phyloP scores from a whole-genome alignment of 2,113 vertebrate genomes.

The Vanacampus margaritifer region DNA sequence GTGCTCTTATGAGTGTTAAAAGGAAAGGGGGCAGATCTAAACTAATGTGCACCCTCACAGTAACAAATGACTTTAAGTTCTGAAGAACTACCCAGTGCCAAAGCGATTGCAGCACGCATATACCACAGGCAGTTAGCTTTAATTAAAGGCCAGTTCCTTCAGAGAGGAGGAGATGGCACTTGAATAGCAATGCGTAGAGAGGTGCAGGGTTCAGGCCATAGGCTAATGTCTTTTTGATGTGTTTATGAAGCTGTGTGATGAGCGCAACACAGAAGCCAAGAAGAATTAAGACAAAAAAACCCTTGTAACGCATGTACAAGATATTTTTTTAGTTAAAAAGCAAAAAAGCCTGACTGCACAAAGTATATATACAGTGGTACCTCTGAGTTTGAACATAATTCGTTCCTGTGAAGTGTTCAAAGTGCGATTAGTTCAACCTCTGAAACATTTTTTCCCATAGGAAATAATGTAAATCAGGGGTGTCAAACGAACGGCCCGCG shows the following conservation, averaged over 20 bases:
- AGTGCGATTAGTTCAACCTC: too few species aligned
- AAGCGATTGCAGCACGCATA: slow-evolving; percentile 21
- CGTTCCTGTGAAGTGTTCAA: too few species aligned
- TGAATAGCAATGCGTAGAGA: slow-evolving; percentile 15
- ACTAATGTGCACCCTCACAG: slow-evolving; percentile 16
- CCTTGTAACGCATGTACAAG: not conserved
- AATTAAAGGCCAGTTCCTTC: slow-evolving; percentile 27
- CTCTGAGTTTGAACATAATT: too few species aligned
- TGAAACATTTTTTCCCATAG: too few species aligned
- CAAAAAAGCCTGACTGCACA: not conserved
- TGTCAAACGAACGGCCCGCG: too few species aligned
- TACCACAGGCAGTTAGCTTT: slow-evolving; percentile 35
- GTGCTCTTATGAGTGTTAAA: slow-evolving; percentile 22
- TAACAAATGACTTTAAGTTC: slow-evolving; percentile 28
- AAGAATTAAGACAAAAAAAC: not conserved
- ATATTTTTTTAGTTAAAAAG: not conserved
- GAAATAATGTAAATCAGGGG: too few species aligned
- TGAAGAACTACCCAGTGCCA: slow-evolving; percentile 24
- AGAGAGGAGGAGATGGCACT: slow-evolving; percentile 11
- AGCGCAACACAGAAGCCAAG: not conserved
- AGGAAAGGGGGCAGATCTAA: slow-evolving; percentile 9
- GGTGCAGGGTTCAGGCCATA: slow-evolving; percentile 5
- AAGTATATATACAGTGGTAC: too few species aligned
- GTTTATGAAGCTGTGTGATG: slow-evolving; percentile 1
- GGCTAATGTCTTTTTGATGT: slow-evolving; percentile 17